Evolutionary conservation across 2,797 vertebrate genomes (phyloP), one percentile per base, ranked within the genome.

Genomic region (Sandelia bainsii): DNA sequence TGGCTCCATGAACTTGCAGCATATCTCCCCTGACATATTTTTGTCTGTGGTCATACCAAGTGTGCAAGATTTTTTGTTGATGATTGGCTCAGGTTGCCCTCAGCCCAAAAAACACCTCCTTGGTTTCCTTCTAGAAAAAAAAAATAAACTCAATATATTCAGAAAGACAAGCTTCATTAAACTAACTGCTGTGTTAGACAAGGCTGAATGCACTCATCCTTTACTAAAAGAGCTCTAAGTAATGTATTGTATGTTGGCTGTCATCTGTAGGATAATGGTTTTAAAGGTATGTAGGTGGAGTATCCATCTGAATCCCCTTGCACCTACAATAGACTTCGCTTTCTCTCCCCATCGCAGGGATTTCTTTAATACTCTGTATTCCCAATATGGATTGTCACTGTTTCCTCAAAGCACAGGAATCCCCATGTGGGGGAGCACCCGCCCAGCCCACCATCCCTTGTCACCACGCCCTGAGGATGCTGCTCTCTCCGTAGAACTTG

Each of bases 301-400:
- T 65, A 84, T 82, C 69, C 59, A 34, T 64, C 71, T 48, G 68
- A 80, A 79, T 83, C 70, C 65, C 71, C 16, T 19, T 45, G 65
- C 59, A 69, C 63, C 74, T 67, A 61, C 75, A 76, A 58, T 39
- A 75, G 71, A 78, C 62, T 56, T 46, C 57, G 72, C 71, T 84
- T 78, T 83, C 79, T 79, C 82, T 86, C 54, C 66, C 54, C 74
- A 70, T 81, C 6, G 0, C 61, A 61, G 80, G 81, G 73, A 87
- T 81, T 83, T 84, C 66, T 78, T 70, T 87, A 87, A 85, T 67
- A 64, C 56, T 62, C 65, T 72, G 32, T 81, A 78, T 86, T 87
- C 87, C 79, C 89, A 82, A 83, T 84, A 83, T 67, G 80, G 77
- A 76, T 85, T 82, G 74, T 69, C 71, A 60, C 61, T 51, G 77